Base-by-base conservation (phyloP, 2,888 invertebrate species). In the Lasioglossum leucozonium region DNA sequence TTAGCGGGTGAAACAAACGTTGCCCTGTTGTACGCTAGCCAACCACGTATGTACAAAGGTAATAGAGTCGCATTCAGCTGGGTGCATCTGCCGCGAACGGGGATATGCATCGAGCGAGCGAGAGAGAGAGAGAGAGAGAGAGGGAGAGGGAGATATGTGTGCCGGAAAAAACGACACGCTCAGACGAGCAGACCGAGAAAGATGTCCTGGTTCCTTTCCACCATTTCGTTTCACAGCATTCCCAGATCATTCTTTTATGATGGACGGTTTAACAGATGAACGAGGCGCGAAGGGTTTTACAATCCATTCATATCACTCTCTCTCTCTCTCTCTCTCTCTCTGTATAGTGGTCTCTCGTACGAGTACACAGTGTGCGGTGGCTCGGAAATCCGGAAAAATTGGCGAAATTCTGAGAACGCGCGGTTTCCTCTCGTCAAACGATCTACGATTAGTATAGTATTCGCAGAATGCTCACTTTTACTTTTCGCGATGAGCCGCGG, bases 1-100 rank as follows among this genome's bases (percentile, higher is more conserved):
- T 94, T 94, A 94, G 91, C 91, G 89, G 88, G 81, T 84, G 92
- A 90, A 93, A 93, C 92, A 93, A 93, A 93, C 91, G 91, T 91
- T 91, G 91, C 89, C 87, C 91, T 92, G 92, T 91, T 93, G 91
- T 88, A 71, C 62, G 75, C 84, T 91, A 88, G 80, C 91, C 87
- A 87, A 88, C 89, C 65, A 34, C 65, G 65, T 34, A 65, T 84
- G 87, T 72, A 78, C 78, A 79, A 74, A 77, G 76, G 79, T 88
- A 88, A 89, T 80, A 84, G 85, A 87, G 82, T 62, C 72, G 80
- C 74, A 79, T 74, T 34, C 78, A 81, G 42, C 67, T 37, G 82
- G 79, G 72, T 58, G 79, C 62, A 82, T 72, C 75, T 74, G 16
- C 71, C 77, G 42, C 62, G 62, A 47, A 69, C 47, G 69, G 40